These are phyloP conservation scores for Ptilonorhynchus violaceus DNA, from an alignment of 2,113 vertebrate species.

Conservation along the genomic window DNA sequence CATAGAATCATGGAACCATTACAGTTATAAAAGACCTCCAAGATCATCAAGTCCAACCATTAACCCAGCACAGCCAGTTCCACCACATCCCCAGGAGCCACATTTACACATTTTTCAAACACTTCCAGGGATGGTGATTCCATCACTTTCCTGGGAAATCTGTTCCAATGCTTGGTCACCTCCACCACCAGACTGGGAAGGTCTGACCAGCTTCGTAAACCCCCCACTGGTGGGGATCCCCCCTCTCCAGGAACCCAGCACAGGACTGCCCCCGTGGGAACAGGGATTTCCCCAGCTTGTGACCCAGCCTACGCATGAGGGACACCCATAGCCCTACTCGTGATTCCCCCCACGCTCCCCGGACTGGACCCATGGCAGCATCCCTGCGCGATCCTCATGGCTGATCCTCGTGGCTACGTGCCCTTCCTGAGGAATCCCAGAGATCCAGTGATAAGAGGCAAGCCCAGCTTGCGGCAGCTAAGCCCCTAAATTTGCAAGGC, in stretches of 20 bases:
- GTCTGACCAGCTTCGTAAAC: not conserved
- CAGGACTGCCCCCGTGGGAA: not conserved
- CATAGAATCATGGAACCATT: not conserved
- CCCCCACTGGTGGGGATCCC: not conserved
- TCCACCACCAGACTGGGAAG: not conserved
- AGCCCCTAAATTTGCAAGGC: not conserved
- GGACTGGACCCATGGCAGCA: not conserved
- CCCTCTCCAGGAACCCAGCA: not conserved
- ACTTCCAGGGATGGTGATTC: not conserved
- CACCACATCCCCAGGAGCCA: not conserved
- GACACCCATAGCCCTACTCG: not conserved
- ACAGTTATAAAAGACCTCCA: not conserved
- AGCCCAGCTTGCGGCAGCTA: not conserved
- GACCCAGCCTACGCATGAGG: accelerated
- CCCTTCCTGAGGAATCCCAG: not conserved
- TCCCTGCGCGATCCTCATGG: not conserved
- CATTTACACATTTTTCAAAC: not conserved
- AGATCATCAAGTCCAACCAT: not conserved
- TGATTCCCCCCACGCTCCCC: accelerated
- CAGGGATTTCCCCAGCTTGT: not conserved
- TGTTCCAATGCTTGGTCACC: not conserved
- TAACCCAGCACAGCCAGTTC: not conserved
- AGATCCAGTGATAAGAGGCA: not conserved
- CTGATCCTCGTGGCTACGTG: not conserved
- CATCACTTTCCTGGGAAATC: not conserved